These are phyloP conservation scores for Neoaliturus tenellus DNA, from an alignment of 2,888 invertebrate genomes.

Conservation along the genomic window DNA sequence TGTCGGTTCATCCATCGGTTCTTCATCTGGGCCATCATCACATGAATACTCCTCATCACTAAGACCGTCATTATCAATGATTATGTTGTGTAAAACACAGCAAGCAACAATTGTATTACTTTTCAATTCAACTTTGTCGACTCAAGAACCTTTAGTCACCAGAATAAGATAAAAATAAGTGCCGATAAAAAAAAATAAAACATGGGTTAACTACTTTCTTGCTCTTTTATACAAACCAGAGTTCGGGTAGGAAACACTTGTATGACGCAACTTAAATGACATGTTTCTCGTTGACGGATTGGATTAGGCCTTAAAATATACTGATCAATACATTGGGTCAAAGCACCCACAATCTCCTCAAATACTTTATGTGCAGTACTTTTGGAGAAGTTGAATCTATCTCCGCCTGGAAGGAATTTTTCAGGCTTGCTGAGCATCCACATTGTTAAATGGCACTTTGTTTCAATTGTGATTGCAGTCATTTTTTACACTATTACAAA, in stretches of 20 bases:
- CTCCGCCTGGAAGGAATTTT: conserved; percentile 1
- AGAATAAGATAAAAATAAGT: no score
- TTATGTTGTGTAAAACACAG: not conserved
- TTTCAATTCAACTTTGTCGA: not conserved
- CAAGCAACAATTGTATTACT: not conserved
- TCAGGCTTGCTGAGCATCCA: conserved; percentile 11
- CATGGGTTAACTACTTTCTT: no score
- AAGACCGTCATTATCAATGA: not conserved
- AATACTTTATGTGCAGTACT: conserved; percentile 15
- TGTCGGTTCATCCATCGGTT: not conserved
- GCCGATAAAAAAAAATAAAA: no score
- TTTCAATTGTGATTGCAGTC: not conserved
- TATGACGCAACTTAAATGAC: no score
- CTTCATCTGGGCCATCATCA: not conserved
- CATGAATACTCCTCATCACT: not conserved
- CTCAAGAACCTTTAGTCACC: conserved; percentile 16
- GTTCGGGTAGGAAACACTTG: no score
- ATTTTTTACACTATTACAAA: no score
- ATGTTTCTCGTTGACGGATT: not conserved
- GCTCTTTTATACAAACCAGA: no score
- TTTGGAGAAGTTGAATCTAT: conserved; percentile 17
- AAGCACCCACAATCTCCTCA: not conserved
- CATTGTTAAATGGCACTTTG: not conserved
- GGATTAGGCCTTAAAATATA: not conserved
- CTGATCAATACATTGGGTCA: not conserved